Evolutionary conservation across 30 jellyfish, hydroid and myxozoan genomes (phyloP).

Genomic region (Hydractinia echinata): DNA sequence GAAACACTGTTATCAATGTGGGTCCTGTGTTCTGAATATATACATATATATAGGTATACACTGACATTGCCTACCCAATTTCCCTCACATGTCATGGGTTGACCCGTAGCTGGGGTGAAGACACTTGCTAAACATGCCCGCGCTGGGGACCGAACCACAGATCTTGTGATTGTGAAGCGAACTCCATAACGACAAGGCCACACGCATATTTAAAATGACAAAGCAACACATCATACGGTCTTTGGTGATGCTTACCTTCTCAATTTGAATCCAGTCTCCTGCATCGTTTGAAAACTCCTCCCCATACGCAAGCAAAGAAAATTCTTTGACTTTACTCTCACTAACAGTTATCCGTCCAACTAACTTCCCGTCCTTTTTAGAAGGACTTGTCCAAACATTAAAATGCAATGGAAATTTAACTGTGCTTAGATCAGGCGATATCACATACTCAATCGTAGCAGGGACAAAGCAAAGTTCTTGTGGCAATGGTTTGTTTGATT

Average conservation of each 20-base stretch:
- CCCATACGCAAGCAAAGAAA: constrained; percentile 57
- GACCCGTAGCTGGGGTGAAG: too few species aligned
- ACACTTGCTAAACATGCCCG: too few species aligned
- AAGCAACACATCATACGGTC: too few species aligned
- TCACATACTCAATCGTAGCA: constrained; percentile 47
- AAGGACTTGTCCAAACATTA: constrained; percentile 25
- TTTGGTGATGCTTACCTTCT: constrained; percentile 37
- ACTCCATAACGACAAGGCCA: constrained; percentile 1
- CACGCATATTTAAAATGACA: background rate
- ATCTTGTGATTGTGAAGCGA: too few species aligned
- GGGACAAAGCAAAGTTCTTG: constrained; percentile 79
- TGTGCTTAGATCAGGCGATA: constrained; percentile 12
- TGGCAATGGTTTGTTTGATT: constrained; percentile 49
- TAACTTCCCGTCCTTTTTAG: constrained; percentile 3
- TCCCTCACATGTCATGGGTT: too few species aligned
- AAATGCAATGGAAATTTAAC: constrained; percentile 5
- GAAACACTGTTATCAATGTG: too few species aligned
- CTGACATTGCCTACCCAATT: too few species aligned
- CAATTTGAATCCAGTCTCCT: constrained; percentile 78
- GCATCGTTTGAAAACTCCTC: constrained; percentile 67
- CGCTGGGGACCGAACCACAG: too few species aligned
- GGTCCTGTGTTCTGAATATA: too few species aligned
- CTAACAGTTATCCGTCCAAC: constrained; percentile 25
- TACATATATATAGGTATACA: too few species aligned
- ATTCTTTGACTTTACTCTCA: constrained; percentile 18